Percentiles rank a stretch among this genome's conserved stretches.
These are phyloP conservation scores for Agrilus biguttatus DNA, from an alignment of 2,888 invertebrate species.

Conservation along the genomic window DNA sequence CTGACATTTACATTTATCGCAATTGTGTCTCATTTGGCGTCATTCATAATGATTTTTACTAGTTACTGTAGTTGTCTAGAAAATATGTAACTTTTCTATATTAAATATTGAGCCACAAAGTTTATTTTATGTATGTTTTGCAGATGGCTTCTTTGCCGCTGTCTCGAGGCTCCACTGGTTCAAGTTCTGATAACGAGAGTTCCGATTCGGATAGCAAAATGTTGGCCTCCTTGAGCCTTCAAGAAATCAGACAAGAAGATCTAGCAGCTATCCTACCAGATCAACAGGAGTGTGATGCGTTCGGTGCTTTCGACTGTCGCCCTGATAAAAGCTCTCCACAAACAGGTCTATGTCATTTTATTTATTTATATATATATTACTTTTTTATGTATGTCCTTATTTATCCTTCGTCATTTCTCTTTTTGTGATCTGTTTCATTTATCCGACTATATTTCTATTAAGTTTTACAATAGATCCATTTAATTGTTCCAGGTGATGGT, in stretches of 20 bases:
- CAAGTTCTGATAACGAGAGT: conserved; percentile 23
- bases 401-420: neutral
- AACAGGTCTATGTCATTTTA: conserved; percentile 28
- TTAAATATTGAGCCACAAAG: no score
- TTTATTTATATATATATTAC: conserved; percentile 1
- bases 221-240: conserved; percentile 41
- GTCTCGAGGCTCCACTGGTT: conserved; percentile 23
- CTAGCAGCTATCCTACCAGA: conserved; percentile 65
- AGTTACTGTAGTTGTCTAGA: no score
- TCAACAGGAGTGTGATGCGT: conserved; percentile 42
- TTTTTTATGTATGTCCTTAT: neutral
- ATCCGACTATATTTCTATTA: neutral
- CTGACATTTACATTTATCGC: no score
- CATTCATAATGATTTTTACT: no score
- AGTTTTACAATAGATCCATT: neutral
- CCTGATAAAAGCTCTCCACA: conserved; percentile 36
- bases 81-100: no score
- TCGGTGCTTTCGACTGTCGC: conserved; percentile 27
- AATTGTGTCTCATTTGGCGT: no score
- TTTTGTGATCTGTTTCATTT: neutral
- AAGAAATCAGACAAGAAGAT: conserved; percentile 67
- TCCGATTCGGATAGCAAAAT: conserved; percentile 40
- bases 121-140: conserved; percentile 10
- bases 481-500: conserved; percentile 34
- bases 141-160: conserved; percentile 29